Conservation (phyloP, 2,888 invertebrate genomes). For the Orthosia cruda region DNA sequence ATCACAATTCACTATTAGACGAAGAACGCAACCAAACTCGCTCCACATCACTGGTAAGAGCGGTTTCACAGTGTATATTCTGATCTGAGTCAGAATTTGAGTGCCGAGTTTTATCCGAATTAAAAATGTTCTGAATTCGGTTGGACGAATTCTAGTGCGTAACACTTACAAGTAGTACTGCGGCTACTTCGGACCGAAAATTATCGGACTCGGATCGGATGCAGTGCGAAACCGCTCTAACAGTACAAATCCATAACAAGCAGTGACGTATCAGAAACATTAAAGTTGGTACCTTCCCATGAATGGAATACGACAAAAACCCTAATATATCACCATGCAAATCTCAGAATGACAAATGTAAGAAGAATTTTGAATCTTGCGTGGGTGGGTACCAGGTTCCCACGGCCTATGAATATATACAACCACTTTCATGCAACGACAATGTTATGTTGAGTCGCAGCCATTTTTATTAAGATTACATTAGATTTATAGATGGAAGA, state of each 20-base stretch:
- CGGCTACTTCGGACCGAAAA: too few species aligned
- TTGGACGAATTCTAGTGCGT: too few species aligned
- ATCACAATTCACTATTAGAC: neutral
- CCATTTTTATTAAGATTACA: slow-evolving; percentile 73
- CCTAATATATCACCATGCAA: slow-evolving; percentile 62
- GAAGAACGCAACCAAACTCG: neutral
- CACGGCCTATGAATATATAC: slow-evolving; percentile 74
- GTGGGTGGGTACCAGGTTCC: slow-evolving; percentile 73
- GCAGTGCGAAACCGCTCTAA: too few species aligned
- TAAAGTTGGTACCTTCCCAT: neutral
- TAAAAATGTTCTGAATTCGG: too few species aligned
- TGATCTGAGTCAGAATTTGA: too few species aligned
- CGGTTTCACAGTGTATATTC: too few species aligned
- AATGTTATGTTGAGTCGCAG: slow-evolving; percentile 71
- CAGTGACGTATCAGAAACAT: neutral
- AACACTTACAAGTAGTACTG: too few species aligned
- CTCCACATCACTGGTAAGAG: too few species aligned
- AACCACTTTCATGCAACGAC: slow-evolving; percentile 63
- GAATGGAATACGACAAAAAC: slow-evolving; percentile 29
- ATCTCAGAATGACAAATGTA: slow-evolving; percentile 77
- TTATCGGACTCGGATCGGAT: too few species aligned
- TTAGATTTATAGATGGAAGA: slow-evolving; percentile 69
- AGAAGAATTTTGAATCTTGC: slow-evolving; percentile 71
- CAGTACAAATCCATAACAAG: neutral
- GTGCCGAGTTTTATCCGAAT: too few species aligned